Percentiles rank a stretch among this genome's conserved stretches.
Evolutionary conservation across 2,797 vertebrate genomes (phyloP).

Genomic region (Scleropages formosus): DNA sequence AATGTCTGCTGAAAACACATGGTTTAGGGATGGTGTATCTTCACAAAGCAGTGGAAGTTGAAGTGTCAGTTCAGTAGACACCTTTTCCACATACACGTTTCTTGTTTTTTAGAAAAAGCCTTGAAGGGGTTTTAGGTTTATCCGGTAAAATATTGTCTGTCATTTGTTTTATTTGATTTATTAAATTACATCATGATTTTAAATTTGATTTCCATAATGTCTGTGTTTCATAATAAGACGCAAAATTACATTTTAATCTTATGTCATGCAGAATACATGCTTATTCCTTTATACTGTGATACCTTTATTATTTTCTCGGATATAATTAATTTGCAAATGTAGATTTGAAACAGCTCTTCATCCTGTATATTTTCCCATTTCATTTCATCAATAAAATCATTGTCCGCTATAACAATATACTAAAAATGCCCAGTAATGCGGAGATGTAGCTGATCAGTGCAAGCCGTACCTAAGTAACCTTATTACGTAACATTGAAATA

Average conservation of each 20-base stretch:
- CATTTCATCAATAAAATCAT: neutral
- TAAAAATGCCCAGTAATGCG: too few species aligned
- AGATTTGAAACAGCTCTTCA: neutral
- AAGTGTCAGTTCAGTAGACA: neutral
- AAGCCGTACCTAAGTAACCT: too few species aligned
- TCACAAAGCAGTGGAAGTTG: too few species aligned
- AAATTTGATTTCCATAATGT: constrained; percentile 10
- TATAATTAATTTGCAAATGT: neutral
- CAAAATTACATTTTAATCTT: constrained; percentile 21
- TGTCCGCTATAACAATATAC: too few species aligned
- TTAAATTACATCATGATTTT: neutral
- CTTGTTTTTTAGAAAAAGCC: neutral
- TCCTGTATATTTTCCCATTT: neutral
- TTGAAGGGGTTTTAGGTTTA: neutral
- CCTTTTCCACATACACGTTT: constrained; percentile 1
- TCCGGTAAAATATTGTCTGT: neutral
- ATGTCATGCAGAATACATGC: constrained; percentile 3
- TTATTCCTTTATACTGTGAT: neutral
- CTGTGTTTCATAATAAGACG: neutral
- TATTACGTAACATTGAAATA: too few species aligned
- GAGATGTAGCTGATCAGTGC: too few species aligned
- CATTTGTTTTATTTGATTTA: neutral
- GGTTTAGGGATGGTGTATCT: too few species aligned
- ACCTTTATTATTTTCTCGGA: neutral
- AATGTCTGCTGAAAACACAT: too few species aligned